Evolutionary conservation across 2,888 invertebrate genomes (phyloP).

Genomic region (Mamestra brassicae): DNA sequence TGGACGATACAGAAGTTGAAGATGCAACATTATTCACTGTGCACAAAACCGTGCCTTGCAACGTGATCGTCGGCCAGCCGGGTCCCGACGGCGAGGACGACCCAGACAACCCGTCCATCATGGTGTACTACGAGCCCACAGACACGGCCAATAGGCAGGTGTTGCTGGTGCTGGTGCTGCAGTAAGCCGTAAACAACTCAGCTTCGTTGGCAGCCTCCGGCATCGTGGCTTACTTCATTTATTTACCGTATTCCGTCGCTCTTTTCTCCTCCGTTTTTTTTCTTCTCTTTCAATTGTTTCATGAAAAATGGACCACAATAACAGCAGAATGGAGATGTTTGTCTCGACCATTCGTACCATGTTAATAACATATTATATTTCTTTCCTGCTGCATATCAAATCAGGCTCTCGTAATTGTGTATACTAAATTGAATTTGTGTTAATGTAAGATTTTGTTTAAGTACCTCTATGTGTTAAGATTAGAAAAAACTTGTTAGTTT

Average conservation of each 20-base stretch:
- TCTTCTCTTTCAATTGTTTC: neutral
- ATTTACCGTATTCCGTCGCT: slow-evolving; percentile 2
- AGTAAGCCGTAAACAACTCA: neutral
- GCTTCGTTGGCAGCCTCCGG: neutral
- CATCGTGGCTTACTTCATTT: neutral
- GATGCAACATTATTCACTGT: neutral
- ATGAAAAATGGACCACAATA: slow-evolving; percentile 8
- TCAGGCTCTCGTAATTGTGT: neutral
- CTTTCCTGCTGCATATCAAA: slow-evolving; percentile 17
- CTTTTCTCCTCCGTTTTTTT: neutral
- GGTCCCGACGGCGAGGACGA: neutral
- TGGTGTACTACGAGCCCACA: too few species aligned
- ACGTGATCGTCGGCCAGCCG: neutral
- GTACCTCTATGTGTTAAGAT: neutral
- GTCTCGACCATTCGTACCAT: neutral
- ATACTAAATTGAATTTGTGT: neutral
- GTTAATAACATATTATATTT: neutral
- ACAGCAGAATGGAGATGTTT: neutral
- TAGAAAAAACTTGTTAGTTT: neutral
- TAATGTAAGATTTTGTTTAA: neutral
- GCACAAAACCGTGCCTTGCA: neutral
- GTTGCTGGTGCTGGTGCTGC: neutral
- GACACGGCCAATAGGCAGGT: too few species aligned
- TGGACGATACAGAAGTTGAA: neutral
- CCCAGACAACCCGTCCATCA: too few species aligned